These are phyloP conservation scores for Pollenia angustigena DNA, from an alignment of 2,888 invertebrate species.

Conservation along the genomic window DNA sequence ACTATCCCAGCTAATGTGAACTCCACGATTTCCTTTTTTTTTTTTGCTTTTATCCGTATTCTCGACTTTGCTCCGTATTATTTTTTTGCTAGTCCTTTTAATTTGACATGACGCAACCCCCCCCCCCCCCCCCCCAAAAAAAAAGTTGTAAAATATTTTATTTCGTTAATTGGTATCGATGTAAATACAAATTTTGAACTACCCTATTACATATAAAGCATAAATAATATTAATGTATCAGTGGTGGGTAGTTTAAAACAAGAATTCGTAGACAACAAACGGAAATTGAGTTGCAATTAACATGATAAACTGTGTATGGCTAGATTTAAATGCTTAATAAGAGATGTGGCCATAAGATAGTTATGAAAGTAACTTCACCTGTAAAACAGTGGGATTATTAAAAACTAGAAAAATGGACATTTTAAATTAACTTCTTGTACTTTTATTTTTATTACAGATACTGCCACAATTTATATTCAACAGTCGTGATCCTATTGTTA, in stretches of 20 bases:
- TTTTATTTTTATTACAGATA: slow-evolving; percentile 84
- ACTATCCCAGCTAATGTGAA: no score
- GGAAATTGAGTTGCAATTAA: slow-evolving; percentile 78
- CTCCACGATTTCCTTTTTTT: no score
- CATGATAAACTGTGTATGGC: slow-evolving; percentile 44
- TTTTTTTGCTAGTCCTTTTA: no score
- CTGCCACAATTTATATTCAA: slow-evolving; percentile 97
- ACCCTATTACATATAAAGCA: background rate
- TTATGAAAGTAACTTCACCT: slow-evolving; percentile 32
- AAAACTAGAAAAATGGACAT: background rate
- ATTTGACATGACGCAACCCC: no score
- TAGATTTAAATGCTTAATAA: slow-evolving; percentile 35
- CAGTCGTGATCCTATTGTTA: slow-evolving; percentile 98
- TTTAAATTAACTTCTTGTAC: slow-evolving; percentile 14
- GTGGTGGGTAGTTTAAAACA: slow-evolving; percentile 43
- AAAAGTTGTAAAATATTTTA: no score
- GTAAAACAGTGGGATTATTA: slow-evolving; percentile 10
- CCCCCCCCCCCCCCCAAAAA: no score
- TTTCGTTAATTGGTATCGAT: no score
- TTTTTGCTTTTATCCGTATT: no score
- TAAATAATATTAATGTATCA: background rate
- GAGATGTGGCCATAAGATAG: slow-evolving; percentile 25
- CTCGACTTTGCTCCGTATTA: no score
- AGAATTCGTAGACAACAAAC: slow-evolving; percentile 56
- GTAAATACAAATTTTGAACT: background rate